Percentiles rank a stretch among this genome's conserved stretches.
These are phyloP conservation scores for Bombylius major DNA, from an alignment of 2,888 invertebrate genomes.

Conservation along the genomic window DNA sequence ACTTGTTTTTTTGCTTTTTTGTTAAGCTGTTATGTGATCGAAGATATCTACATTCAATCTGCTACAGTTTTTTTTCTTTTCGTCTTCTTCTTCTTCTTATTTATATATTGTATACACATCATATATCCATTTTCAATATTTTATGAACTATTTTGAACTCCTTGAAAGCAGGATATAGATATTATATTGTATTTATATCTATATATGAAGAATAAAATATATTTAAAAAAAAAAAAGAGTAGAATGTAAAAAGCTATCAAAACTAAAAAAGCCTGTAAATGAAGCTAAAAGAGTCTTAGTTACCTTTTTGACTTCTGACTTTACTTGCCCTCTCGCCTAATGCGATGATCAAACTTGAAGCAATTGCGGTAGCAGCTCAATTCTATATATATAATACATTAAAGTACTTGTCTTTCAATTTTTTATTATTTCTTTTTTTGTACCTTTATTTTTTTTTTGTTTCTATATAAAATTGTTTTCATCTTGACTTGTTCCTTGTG, in stretches of 20 bases:
- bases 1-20: too few relatives aligned
- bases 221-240: too few relatives aligned
- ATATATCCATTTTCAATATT: too few relatives aligned
- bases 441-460: not conserved
- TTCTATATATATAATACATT: too few relatives aligned
- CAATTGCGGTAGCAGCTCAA: not conserved
- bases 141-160: too few relatives aligned
- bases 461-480: not conserved
- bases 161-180: too few relatives aligned
- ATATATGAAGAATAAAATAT: too few relatives aligned
- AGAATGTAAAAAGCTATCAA: too few relatives aligned
- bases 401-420: not conserved
- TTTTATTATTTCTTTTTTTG: not conserved
- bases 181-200: too few relatives aligned
- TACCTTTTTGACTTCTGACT: constrained; percentile 20
- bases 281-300: constrained; percentile 12
- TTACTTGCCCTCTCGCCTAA: constrained; percentile 12
- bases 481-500: too few relatives aligned
- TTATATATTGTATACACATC: too few relatives aligned
- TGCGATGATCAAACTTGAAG: not conserved
- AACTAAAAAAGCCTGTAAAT: not conserved
- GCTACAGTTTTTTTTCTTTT: constrained; percentile 4
- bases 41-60: not conserved
- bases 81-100: not conserved
- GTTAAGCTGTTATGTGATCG: too few relatives aligned